A percentile compares a stretch with the other conserved stretches of the same genome.
phyloP scores from a whole-genome alignment of 1,140 invertebrate genomes.

The Zaprionus lachaisei region DNA sequence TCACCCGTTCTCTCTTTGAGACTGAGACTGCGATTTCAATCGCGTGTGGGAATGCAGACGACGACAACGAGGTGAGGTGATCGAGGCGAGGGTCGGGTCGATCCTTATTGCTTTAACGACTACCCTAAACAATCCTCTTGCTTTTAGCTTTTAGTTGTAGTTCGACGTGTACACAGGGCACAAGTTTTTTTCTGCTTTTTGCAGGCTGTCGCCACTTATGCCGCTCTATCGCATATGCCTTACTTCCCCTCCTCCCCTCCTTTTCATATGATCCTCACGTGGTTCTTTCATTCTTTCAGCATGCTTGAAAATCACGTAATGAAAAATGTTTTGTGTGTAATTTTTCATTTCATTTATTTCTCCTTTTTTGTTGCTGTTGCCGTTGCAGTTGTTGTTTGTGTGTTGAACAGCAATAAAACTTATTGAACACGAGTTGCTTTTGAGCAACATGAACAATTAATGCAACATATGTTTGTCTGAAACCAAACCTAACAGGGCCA shows the following conservation, averaged over 20 bases:
- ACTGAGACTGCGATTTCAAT: slow-evolving; percentile 59
- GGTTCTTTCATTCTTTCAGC: slow-evolving; percentile 27
- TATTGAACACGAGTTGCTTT: slow-evolving; percentile 82
- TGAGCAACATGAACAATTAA: slow-evolving; percentile 81
- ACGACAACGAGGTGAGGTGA: slow-evolving; percentile 27
- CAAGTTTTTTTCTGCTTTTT: slow-evolving; percentile 35
- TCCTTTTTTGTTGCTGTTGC: slow-evolving; percentile 36
- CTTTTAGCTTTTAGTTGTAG: slow-evolving; percentile 22
- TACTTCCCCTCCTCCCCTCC: background rate
- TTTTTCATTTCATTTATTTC: slow-evolving; percentile 80
- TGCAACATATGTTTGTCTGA: slow-evolving; percentile 77
- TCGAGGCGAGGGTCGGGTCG: slow-evolving; percentile 26
- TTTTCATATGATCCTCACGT: background rate
- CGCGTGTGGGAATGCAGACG: slow-evolving; percentile 77
- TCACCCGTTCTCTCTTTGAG: background rate
- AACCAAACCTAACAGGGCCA: slow-evolving; percentile 34
- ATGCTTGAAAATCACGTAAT: slow-evolving; percentile 81
- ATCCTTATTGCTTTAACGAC: slow-evolving; percentile 70
- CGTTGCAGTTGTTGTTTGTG: slow-evolving; percentile 66
- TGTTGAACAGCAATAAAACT: slow-evolving; percentile 82
- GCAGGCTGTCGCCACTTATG: slow-evolving; percentile 79
- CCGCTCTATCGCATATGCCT: slow-evolving; percentile 12
- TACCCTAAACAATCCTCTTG: slow-evolving; percentile 61
- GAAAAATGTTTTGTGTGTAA: slow-evolving; percentile 81
- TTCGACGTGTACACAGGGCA: slow-evolving; percentile 32